Conservation (phyloP, 2,888 invertebrate genomes). For the Byasa hedistus region DNA sequence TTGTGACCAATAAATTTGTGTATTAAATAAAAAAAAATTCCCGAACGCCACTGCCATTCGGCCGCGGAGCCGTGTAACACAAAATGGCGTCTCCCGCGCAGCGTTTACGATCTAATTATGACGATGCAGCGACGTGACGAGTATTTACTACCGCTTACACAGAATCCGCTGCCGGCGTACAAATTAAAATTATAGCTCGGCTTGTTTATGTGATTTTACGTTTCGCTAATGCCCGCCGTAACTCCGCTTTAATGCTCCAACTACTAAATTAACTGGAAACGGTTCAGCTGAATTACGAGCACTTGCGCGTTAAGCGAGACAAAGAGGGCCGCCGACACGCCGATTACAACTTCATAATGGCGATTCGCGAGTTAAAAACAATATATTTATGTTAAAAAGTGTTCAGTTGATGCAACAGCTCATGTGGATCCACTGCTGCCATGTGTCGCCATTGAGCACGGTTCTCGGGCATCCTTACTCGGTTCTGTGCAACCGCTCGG, state of each 20-base stretch:
- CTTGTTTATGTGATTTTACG: slow-evolving; percentile 33
- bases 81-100: slow-evolving; percentile 54
- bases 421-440: background rate
- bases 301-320: slow-evolving; percentile 23
- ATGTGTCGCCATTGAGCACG: background rate
- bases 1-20: no score
- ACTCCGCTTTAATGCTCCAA: slow-evolving; percentile 28
- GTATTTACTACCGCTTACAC: slow-evolving; percentile 45
- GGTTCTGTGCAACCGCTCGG: no score
- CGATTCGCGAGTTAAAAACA: background rate
- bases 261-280: slow-evolving; percentile 29
- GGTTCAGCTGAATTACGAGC: slow-evolving; percentile 23
- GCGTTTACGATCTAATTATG: slow-evolving; percentile 59
- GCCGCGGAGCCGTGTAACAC: slow-evolving; percentile 31
- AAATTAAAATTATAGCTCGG: slow-evolving; percentile 36
- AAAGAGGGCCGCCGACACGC: slow-evolving; percentile 20
- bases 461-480: background rate
- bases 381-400: background rate
- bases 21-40: no score
- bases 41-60: slow-evolving; percentile 27
- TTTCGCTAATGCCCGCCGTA: slow-evolving; percentile 29
- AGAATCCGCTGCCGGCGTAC: slow-evolving; percentile 33
- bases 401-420: background rate
- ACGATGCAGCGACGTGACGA: slow-evolving; percentile 51
- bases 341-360: slow-evolving; percentile 3